A percentile compares a stretch with the other conserved stretches of the same genome.
Conservation (phyloP, 1,140 invertebrate species). For the Brachionus calyciflorus region DNA sequence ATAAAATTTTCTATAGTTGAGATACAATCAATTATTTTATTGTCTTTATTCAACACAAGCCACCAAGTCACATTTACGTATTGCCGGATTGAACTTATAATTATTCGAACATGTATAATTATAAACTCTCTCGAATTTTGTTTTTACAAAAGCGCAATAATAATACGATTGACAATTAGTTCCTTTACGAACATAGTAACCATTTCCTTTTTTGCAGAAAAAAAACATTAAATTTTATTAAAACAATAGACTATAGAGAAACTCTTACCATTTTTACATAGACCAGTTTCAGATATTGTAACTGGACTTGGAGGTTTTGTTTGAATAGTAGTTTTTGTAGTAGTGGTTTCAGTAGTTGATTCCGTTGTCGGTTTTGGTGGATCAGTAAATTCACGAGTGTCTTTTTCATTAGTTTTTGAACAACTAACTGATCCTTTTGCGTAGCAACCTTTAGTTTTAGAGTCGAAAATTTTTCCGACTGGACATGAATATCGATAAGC, state of each 20-base stretch:
- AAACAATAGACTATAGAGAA: not conserved
- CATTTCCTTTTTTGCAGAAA: slow-evolving; percentile 18
- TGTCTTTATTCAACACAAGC: not conserved
- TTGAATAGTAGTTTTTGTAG: not conserved
- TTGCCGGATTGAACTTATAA: slow-evolving; percentile 21
- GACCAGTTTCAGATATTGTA: not conserved
- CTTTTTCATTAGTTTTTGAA: not conserved
- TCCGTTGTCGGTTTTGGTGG: not conserved
- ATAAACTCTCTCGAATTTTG: slow-evolving; percentile 21
- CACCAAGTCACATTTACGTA: slow-evolving; percentile 8
- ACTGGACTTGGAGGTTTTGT: too few relatives aligned
- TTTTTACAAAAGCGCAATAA: slow-evolving; percentile 27
- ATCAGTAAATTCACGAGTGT: not conserved
- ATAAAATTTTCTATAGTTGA: not conserved
- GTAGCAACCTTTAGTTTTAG: not conserved
- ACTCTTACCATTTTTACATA: slow-evolving; percentile 4
- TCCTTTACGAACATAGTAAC: slow-evolving; percentile 10
- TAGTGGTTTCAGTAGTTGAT: not conserved
- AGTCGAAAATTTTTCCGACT: not conserved
- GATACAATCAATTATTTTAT: not conserved
- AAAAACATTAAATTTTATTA: not conserved
- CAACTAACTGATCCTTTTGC: not conserved
- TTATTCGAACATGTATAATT: slow-evolving; percentile 30
- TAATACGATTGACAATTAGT: slow-evolving; percentile 19
- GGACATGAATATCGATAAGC: not conserved